These are phyloP conservation scores for Catagonus wagneri DNA, from an alignment of 2,113 vertebrate genomes.

Conservation along the genomic window DNA sequence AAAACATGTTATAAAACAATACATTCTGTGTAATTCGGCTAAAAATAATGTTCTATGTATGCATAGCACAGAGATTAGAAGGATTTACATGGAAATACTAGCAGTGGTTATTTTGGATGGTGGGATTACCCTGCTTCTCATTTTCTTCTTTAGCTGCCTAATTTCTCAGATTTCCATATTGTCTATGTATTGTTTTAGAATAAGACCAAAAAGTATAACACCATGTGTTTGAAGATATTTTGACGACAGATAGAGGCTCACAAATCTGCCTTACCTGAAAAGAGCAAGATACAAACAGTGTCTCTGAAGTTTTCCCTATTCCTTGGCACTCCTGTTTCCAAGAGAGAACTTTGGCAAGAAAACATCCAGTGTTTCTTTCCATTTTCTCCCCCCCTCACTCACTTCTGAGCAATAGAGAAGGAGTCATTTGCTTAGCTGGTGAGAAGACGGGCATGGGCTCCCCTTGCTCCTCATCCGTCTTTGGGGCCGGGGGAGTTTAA, in stretches of 20 bases:
- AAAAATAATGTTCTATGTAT: not conserved
- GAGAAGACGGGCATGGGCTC: not conserved
- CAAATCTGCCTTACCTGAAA: not conserved
- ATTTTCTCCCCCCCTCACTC: not conserved
- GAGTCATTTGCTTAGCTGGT: constrained; percentile 2
- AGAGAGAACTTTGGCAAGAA: not conserved
- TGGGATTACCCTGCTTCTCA: not conserved
- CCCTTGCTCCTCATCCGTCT: not conserved
- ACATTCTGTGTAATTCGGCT: not conserved
- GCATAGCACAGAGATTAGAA: not conserved
- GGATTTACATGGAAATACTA: not conserved
- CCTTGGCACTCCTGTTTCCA: not conserved
- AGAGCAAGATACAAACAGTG: not conserved
- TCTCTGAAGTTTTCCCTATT: not conserved
- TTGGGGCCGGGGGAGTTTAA: too few species aligned
- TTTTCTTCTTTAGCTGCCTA: constrained; percentile 4
- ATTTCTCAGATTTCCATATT: not conserved
- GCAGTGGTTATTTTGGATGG: not conserved
- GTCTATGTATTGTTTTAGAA: not conserved
- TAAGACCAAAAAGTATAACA: not conserved
- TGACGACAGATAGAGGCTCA: not conserved
- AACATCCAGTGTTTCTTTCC: constrained; percentile 9
- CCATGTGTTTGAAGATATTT: not conserved
- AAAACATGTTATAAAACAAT: constrained; percentile 39
- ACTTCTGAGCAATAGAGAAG: not conserved